Conservation (phyloP, 1,140 invertebrate species). For the Leptinotarsa undecemlineata region DNA sequence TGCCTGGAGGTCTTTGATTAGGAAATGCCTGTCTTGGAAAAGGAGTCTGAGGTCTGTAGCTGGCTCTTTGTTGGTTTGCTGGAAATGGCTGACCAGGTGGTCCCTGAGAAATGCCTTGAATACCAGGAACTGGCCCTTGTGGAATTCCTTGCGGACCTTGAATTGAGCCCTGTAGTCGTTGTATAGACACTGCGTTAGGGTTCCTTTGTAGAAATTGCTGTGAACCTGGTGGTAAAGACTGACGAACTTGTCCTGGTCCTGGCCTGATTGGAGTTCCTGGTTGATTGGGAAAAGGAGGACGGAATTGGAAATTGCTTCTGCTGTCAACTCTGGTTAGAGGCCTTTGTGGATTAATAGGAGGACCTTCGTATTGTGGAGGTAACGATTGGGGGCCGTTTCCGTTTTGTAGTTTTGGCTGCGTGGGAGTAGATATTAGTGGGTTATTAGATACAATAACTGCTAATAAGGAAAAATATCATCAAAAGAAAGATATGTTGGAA, state of each 20-base stretch:
- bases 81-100: slow-evolving; percentile 16
- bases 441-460: too few species aligned
- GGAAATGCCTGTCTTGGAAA: slow-evolving; percentile 41
- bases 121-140: slow-evolving; percentile 18
- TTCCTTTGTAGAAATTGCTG: slow-evolving; percentile 39
- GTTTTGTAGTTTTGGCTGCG: slow-evolving; percentile 23
- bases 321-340: slow-evolving; percentile 46
- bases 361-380: slow-evolving; percentile 22
- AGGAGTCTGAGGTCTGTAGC: slow-evolving; percentile 40
- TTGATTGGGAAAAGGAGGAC: slow-evolving; percentile 43
- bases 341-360: slow-evolving; percentile 32
- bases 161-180: slow-evolving; percentile 34
- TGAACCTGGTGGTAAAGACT: slow-evolving; percentile 21
- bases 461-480: too few species aligned
- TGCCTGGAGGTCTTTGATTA: slow-evolving; percentile 40
- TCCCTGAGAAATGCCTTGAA: slow-evolving; percentile 15
- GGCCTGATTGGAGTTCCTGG: slow-evolving; percentile 29
- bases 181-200: slow-evolving; percentile 32
- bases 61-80: slow-evolving; percentile 27
- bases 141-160: slow-evolving; percentile 19
- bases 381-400: slow-evolving; percentile 17
- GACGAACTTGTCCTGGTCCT: slow-evolving; percentile 18
- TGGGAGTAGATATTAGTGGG: background rate
- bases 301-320: slow-evolving; percentile 39
- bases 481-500: too few species aligned